Conservation (phyloP, 2,797 vertebrate genomes). For the Clarias fuscus region DNA sequence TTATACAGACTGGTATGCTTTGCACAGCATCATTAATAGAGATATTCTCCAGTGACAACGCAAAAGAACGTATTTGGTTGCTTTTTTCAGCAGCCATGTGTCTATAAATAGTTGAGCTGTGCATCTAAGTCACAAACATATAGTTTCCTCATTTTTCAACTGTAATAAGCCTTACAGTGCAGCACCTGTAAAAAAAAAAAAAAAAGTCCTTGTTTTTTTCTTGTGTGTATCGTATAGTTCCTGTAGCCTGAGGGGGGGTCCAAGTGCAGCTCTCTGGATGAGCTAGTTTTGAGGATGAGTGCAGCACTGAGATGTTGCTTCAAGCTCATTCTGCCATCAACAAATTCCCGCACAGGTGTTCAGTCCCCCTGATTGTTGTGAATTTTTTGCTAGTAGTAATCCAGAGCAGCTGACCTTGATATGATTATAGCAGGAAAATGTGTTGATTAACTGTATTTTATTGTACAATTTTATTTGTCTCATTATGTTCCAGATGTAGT, state of each 20-base stretch:
- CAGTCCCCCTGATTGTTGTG: not conserved
- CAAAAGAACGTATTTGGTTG: conserved; percentile 7
- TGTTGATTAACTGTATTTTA: too few relatives aligned
- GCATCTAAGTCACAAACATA: not conserved
- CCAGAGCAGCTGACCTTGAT: not conserved
- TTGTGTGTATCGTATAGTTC: not conserved
- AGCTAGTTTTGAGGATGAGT: not conserved
- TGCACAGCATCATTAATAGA: conserved; percentile 16
- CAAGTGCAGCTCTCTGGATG: not conserved
- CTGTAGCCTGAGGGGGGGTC: not conserved
- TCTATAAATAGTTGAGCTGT: conserved; percentile 9
- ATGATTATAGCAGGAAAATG: not conserved
- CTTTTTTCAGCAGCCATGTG: conserved; percentile 6
- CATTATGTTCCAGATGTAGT: not conserved
- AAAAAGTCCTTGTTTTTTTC: not conserved
- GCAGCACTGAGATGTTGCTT: not conserved
- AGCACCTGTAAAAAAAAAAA: not conserved
- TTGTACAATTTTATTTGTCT: too few relatives aligned
- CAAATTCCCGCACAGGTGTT: not conserved
- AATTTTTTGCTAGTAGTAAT: not conserved
- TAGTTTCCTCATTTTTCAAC: conserved; percentile 13
- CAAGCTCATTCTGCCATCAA: not conserved
- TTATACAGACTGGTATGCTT: not conserved
- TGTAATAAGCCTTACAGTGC: conserved; percentile 9
- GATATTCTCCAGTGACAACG: not conserved